Evolutionary conservation across 2,888 invertebrate species (phyloP), one percentile per base, ranked within the genome.

Genomic region (Theretra japonica): DNA sequence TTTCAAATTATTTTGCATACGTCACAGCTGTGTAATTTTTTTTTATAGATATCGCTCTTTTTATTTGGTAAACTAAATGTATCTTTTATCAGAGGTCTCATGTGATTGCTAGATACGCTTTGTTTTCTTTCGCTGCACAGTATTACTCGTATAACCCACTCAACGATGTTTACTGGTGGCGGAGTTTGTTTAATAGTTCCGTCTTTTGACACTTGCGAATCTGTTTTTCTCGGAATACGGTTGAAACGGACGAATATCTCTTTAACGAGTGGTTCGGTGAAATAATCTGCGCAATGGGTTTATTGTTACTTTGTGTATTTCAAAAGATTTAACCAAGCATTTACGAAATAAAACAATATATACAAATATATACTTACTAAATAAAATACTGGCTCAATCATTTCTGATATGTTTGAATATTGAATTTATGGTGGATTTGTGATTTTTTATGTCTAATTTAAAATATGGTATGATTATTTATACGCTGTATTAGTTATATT

Each of bases 61-160:
- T 75, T 83, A 75, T 84, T 85, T 7, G 89, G 88, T 65, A 89
- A 75, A 65, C 80, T 69, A 85, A 90, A 76, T 88, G 72, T 74
- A n/a, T 82, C 81, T 78, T 86, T 88, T 75, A 90, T 82, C 62
- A 87, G 72, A 25, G 82, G 74, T 72, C 79, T 78, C 75, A 90
- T 84, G 77, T 82, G 83, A 69, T 79, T 73, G 65, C 87, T 78
- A 8, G 85, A 76, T 48, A 89, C 88, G 73, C 86, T 86, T 75
- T 72, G 76, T 48, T 72, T 72, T 70, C 80, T 75, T 68, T 82
- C 82, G 56, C 84, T 81, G 53, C 88, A 84, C 6, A 83, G 74
- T 78, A 88, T 80, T 86, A n/a, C n/a, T n/a, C n/a, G n/a, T n/a
- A 88, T 86, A n/a, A 86, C 86, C 88, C 87, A 89, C 75, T 89